Evolutionary conservation across 1,140 invertebrate species (phyloP).

Genomic region (Lycorma delicatula): DNA sequence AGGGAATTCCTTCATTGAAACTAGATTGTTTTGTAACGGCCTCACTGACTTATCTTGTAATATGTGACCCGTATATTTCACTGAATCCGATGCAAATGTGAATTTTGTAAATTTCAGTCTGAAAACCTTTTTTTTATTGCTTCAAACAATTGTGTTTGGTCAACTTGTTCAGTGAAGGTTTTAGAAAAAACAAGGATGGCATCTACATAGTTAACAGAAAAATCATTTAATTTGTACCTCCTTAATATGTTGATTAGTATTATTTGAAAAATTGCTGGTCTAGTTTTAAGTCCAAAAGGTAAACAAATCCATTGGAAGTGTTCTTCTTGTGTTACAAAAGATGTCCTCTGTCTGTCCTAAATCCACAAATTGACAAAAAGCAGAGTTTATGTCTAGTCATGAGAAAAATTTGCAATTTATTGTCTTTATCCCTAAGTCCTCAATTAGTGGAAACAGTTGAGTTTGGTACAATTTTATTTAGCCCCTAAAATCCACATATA

Average conservation of each 20-base stretch:
- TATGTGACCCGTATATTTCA: slow-evolving; percentile 33
- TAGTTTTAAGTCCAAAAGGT: slow-evolving; percentile 34
- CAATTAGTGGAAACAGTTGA: slow-evolving; percentile 36
- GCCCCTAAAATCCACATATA: slow-evolving; percentile 35
- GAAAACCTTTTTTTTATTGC: slow-evolving; percentile 30
- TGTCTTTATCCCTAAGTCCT: too few relatives aligned
- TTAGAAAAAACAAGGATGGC: too few relatives aligned
- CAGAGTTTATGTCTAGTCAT: too few relatives aligned
- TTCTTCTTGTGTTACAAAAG: slow-evolving; percentile 36
- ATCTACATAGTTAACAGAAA: too few relatives aligned
- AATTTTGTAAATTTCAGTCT: too few relatives aligned
- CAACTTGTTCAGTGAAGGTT: too few relatives aligned
- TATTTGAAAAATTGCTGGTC: slow-evolving; percentile 41
- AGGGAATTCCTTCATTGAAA: slow-evolving; percentile 34
- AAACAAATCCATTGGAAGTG: slow-evolving; percentile 34
- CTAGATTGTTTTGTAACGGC: slow-evolving; percentile 35
- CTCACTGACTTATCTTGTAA: slow-evolving; percentile 31
- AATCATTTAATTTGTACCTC: too few relatives aligned
- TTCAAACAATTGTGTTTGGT: too few relatives aligned
- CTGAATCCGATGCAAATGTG: slow-evolving; percentile 31
- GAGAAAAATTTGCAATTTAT: too few relatives aligned
- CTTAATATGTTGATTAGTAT: too few relatives aligned
- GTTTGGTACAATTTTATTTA: slow-evolving; percentile 35
- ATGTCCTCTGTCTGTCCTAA: too few relatives aligned
- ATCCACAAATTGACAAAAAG: too few relatives aligned